Evolutionary conservation across 2,888 invertebrate genomes (phyloP), one percentile per base, ranked within the genome.

Genomic region (Pristionchus mayeri): DNA sequence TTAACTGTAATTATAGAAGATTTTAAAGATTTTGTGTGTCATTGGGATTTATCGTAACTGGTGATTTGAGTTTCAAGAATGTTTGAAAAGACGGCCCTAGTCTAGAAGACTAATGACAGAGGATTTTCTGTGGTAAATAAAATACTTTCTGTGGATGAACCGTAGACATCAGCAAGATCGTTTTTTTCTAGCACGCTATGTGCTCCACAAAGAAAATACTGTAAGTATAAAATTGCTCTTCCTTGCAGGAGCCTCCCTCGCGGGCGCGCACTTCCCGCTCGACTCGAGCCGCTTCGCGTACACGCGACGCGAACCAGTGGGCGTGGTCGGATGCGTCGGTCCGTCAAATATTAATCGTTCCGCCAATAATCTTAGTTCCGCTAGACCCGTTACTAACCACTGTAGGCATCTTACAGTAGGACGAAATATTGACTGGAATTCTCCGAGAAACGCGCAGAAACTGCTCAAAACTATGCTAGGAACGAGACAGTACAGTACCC

Each of bases 321-420:
- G 95, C 2, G 94, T 95, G 2, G 93, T 94, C 34, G 94, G 93
- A 3, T 94, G 94, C 18, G 94, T 95, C 63, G 95, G 85, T 80
- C 60, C 60, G 84, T 40, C 18, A 60, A 3, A 4, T 30, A 82
- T 67, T 34, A 11, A 21, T 48, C 63, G 63, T 37, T 63, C 44
- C 37, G n/a, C 60, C 11, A 63, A n/a, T 80, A n/a, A 3, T 37
- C 34, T 37, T 4, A 40, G 4, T 80, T n/a, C 54, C n/a, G 50
- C 44, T 24, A 7, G 75, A 9, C 44, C 40, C 44, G 9, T 27
- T 27, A n/a, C 75, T 75, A 75, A 75, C 75, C 75, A 44, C 75
- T n/a, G 75, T 75, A 75, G n/a, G n/a, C 40, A 40, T 13, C 67
- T 37, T 0, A 21, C 54, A 13, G 75, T 48, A 44, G 75, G 24